These are phyloP conservation scores for Coregonus clupeaformis DNA, from an alignment of 2,113 vertebrate genomes.

Conservation along the genomic window DNA sequence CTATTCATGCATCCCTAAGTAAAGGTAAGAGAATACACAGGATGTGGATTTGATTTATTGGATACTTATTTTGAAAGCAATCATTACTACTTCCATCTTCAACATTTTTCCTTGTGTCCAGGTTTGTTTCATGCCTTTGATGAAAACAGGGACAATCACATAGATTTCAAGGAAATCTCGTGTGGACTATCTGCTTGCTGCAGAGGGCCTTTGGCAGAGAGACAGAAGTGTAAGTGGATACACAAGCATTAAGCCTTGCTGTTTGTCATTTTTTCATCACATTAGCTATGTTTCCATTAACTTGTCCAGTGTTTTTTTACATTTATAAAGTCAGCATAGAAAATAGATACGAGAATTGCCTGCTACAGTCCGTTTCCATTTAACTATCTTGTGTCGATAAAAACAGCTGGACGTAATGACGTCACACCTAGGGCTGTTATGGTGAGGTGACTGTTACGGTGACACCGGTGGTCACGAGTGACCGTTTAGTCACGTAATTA, in stretches of 20 bases:
- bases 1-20: slow-evolving; percentile 83
- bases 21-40: slow-evolving; percentile 76
- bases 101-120: slow-evolving; percentile 43
- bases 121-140: slow-evolving; percentile 90
- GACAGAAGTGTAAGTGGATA: slow-evolving; percentile 83
- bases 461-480: too few relatives aligned
- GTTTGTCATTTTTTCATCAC: background rate
- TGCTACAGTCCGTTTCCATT: too few relatives aligned
- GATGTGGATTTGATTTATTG: background rate
- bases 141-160: slow-evolving; percentile 91
- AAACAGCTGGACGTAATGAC: too few relatives aligned
- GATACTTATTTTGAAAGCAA: background rate
- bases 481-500: too few relatives aligned
- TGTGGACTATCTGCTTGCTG: slow-evolving; percentile 89
- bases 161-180: slow-evolving; percentile 91
- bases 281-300: too few relatives aligned
- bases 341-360: too few relatives aligned
- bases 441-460: too few relatives aligned
- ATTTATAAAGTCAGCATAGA: too few relatives aligned
- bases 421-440: too few relatives aligned
- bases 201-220: slow-evolving; percentile 84
- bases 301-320: too few relatives aligned
- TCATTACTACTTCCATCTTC: background rate
- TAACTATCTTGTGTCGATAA: too few relatives aligned
- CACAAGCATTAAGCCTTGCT: background rate